These are phyloP conservation scores for Dissostichus mawsoni DNA, from an alignment of 2,113 vertebrate genomes.

Conservation along the genomic window DNA sequence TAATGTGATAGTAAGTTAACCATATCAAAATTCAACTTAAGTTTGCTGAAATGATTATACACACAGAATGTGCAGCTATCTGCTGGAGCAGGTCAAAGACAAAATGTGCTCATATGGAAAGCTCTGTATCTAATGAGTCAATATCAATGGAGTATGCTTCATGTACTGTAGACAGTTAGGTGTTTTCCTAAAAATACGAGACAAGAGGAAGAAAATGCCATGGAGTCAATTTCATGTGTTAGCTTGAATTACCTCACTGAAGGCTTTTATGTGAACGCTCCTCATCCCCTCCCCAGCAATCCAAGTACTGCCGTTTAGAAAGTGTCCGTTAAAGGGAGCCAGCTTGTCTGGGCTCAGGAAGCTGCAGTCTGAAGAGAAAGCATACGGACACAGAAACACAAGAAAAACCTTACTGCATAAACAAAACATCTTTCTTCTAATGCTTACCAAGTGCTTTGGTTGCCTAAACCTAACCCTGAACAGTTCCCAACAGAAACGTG, in stretches of 20 bases:
- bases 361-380: slow-evolving; percentile 67
- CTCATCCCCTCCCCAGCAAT: slow-evolving; percentile 59
- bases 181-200: background rate
- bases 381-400: background rate
- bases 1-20: too few relatives aligned
- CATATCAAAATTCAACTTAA: too few relatives aligned
- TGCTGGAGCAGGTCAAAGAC: background rate
- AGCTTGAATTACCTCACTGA: slow-evolving; percentile 52
- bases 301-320: slow-evolving; percentile 71
- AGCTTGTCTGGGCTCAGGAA: slow-evolving; percentile 73
- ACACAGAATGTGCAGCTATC: background rate
- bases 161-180: background rate
- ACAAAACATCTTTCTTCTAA: too few relatives aligned
- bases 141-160: background rate
- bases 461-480: too few relatives aligned
- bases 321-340: slow-evolving; percentile 76
- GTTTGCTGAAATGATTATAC: background rate
- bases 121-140: background rate
- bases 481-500: too few relatives aligned
- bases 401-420: background rate
- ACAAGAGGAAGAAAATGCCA: background rate
- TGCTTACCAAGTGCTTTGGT: too few relatives aligned
- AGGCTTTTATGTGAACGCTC: slow-evolving; percentile 54
- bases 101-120: too few relatives aligned
- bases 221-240: background rate